Conservation (phyloP, 2,888 invertebrate species). For the Galerucella calmariensis region DNA sequence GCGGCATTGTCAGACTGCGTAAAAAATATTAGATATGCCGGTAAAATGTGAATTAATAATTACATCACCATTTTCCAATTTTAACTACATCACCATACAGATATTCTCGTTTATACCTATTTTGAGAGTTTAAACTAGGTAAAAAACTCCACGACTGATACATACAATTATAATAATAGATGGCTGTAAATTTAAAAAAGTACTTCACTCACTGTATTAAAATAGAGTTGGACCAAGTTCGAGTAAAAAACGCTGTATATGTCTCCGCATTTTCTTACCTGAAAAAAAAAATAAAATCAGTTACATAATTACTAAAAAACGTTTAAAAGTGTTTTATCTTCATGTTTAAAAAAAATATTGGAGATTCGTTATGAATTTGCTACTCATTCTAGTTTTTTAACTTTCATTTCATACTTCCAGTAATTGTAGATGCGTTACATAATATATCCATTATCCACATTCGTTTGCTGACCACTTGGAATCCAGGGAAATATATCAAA, state of each 20-base stretch:
- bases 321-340: background rate
- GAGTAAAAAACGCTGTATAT: background rate
- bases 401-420: background rate
- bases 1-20: conserved; percentile 12
- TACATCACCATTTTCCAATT: background rate
- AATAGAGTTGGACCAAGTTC: background rate
- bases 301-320: background rate
- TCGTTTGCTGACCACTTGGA: background rate
- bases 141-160: too few relatives aligned
- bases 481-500: background rate
- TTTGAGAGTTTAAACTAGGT: background rate
- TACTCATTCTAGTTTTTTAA: too few relatives aligned
- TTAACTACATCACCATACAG: background rate
- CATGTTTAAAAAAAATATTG: background rate
- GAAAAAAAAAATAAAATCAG: background rate
- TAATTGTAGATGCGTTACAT: background rate
- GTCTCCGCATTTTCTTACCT: background rate
- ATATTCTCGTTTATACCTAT: background rate
- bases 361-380: too few relatives aligned
- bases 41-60: background rate
- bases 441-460: background rate
- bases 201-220: background rate
- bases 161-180: background rate
- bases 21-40: conserved; percentile 14
- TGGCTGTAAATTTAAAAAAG: background rate